Conservation (phyloP, 2,797 vertebrate species). For the Masticophis lateralis region DNA sequence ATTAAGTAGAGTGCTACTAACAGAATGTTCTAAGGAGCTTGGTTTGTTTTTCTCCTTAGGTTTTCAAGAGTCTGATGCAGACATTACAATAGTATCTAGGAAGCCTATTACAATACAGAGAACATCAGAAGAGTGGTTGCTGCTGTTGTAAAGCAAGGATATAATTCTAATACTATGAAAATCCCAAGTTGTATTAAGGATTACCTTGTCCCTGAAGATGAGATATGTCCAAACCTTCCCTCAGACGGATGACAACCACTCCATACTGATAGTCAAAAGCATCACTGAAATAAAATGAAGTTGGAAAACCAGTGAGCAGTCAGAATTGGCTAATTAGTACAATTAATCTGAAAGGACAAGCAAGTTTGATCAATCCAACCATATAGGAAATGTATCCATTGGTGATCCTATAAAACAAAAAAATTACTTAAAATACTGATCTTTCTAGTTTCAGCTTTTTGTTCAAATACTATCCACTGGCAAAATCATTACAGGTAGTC, state of each 20-base stretch:
- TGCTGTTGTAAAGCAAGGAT: background rate
- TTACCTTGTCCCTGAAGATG: conserved; percentile 97
- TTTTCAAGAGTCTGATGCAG: background rate
- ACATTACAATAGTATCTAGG: background rate
- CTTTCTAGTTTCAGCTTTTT: background rate
- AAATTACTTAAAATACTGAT: background rate
- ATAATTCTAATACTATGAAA: background rate
- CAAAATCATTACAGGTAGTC: background rate
- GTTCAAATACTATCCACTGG: background rate
- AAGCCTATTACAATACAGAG: background rate
- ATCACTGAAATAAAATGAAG: conserved; percentile 74
- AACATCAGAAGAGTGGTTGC: background rate
- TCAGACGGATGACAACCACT: conserved; percentile 87
- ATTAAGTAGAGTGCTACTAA: background rate
- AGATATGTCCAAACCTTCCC: conserved; percentile 93
- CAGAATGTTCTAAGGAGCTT: background rate
- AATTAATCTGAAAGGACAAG: background rate
- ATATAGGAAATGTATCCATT: background rate
- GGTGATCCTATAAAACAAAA: background rate
- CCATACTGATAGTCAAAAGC: conserved; percentile 95
- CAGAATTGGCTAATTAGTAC: background rate
- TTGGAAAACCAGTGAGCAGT: background rate
- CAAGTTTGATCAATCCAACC: background rate
- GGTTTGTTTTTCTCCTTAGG: background rate
- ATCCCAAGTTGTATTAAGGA: background rate